phyloP scores from a whole-genome alignment of 1,140 invertebrate species.

The Carcinoscorpius rotundicauda region DNA sequence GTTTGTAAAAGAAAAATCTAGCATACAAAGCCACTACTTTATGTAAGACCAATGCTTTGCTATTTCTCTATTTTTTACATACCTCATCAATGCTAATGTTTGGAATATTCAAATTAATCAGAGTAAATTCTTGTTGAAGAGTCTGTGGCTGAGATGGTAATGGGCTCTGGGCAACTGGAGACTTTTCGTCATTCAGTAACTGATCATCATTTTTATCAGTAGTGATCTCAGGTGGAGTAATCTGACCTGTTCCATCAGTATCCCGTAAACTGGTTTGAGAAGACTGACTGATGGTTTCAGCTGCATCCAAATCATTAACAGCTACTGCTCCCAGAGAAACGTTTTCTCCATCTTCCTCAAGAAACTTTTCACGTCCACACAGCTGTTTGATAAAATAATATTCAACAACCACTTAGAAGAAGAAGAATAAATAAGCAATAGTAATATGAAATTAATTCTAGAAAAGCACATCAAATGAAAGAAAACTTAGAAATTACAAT shows the following conservation, averaged over 20 bases:
- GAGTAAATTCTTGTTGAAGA: slow-evolving; percentile 72
- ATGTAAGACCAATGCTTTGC: too few species aligned
- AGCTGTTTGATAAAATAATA: not conserved
- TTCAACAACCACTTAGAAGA: not conserved
- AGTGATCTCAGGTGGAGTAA: slow-evolving; percentile 36
- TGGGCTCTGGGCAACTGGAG: not conserved
- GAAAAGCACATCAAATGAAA: too few species aligned
- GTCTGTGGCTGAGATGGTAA: slow-evolving; percentile 26
- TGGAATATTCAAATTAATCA: slow-evolving; percentile 73
- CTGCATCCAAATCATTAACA: slow-evolving; percentile 1
- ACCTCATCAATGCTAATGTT: slow-evolving; percentile 55
- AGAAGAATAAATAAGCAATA: not conserved
- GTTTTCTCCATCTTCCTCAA: not conserved
- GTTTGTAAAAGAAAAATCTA: too few species aligned
- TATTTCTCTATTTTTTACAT: not conserved
- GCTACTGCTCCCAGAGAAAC: not conserved
- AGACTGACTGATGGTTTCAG: slow-evolving; percentile 8
- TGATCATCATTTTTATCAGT: slow-evolving; percentile 1
- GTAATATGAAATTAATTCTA: too few species aligned
- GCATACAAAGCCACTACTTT: too few species aligned
- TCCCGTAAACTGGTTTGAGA: slow-evolving; percentile 12
- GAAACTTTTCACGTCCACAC: not conserved
- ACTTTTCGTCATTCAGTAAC: not conserved
- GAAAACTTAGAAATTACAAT: too few species aligned
- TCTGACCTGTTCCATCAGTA: slow-evolving; percentile 10